Base-by-base conservation (phyloP, 2,113 vertebrate species). In the Pithys albifrons region DNA sequence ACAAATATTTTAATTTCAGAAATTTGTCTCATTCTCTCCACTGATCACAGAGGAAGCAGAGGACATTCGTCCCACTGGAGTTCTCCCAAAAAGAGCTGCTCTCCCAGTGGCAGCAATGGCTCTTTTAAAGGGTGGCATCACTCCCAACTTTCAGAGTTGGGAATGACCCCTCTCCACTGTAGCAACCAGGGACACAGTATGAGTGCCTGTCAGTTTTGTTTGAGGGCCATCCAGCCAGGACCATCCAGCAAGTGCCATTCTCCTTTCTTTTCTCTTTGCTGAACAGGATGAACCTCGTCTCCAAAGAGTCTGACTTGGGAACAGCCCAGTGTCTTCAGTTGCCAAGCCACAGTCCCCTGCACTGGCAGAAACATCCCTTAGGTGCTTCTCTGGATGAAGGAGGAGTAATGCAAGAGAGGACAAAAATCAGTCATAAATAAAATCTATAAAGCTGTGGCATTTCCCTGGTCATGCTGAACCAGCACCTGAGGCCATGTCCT, bases 311-410 rank as follows among this genome's bases (percentile, higher is more conserved):
- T 84, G 54, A 33, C 18, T 0, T 62, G 61, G 61, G 17, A 94
- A 20, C 9, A 77, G 22, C 17, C 37, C 0, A 0, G 16, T 48
- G 37, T 24, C 46, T 0, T 0, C 31, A 62, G 77, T 0, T 39
- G 4, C 65, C 71, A 57, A 74, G 51, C 25, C 20, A 4, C 31
- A 62, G 37, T 25, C 45, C 48, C 15, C 0, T 18, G 4, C 22
- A 18, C 25, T 43, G 57, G 29, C 28, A 89, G 45, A 69, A 85
- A 64, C 2, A 8, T 22, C 23, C 45, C 10, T 5, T 45, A 39
- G 8, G 11, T 37, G n/a, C 8, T 46, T 14, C 59, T 19, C 28
- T 58, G 37, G n/a, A 14, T 49, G 65, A 65, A 78, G 27, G 6
- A 83, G 29, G 16, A 86, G 4, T 48, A 55, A 80, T 23, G 27